Evolutionary conservation across 2,888 invertebrate species (phyloP).

Genomic region (Caenorhabditis sp.): DNA sequence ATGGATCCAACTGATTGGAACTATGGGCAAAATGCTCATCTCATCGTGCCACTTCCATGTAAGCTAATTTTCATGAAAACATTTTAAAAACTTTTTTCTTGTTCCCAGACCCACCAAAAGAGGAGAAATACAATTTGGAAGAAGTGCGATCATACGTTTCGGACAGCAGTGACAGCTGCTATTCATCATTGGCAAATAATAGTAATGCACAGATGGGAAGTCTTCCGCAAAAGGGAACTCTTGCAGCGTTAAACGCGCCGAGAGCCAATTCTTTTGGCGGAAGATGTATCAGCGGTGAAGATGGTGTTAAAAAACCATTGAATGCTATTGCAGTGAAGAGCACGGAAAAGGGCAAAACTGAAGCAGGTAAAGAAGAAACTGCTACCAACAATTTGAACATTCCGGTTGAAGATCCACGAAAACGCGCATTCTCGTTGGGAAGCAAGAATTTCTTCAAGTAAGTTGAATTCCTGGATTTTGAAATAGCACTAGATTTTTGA

Average conservation of each 20-base stretch:
- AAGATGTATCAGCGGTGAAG: constrained; percentile 9
- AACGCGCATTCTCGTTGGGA: constrained; percentile 62
- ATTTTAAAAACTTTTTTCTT: background rate
- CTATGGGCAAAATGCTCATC: background rate
- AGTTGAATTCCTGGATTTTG: constrained; percentile 8
- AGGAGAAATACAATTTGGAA: constrained; percentile 24
- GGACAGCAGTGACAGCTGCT: constrained; percentile 59
- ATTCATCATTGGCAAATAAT: constrained; percentile 50
- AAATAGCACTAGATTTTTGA: no score
- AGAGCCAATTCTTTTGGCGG: constrained; percentile 52
- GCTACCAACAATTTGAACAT: constrained; percentile 17
- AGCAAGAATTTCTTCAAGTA: constrained; percentile 55
- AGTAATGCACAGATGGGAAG: background rate
- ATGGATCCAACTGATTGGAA: constrained; percentile 25
- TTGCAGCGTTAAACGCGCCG: background rate
- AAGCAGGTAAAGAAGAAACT: background rate
- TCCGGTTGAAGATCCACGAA: constrained; percentile 53
- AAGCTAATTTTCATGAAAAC: background rate
- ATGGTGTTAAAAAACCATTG: background rate
- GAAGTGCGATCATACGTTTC: constrained; percentile 43
- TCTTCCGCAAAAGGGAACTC: background rate
- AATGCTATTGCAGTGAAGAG: background rate
- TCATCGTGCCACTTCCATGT: constrained; percentile 1
- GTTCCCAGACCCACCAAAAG: constrained; percentile 9
- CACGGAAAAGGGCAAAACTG: background rate